These are phyloP conservation scores for Belonocnema kinseyi DNA, from an alignment of 1,140 invertebrate species.

Conservation along the genomic window DNA sequence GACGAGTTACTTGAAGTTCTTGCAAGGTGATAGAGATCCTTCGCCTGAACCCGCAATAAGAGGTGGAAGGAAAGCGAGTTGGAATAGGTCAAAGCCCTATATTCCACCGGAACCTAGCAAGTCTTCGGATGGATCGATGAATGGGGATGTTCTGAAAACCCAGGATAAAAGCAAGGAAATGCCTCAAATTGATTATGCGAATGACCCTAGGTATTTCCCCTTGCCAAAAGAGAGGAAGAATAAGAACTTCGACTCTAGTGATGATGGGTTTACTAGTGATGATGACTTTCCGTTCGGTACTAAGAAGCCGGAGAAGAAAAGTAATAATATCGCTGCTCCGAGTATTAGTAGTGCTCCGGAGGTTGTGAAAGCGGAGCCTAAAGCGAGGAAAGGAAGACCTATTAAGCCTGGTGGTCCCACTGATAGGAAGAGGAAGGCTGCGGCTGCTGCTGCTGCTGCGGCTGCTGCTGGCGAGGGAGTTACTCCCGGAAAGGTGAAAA, in stretches of 20 bases:
- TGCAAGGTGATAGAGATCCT: conserved; percentile 87
- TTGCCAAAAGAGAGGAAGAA: conserved; percentile 83
- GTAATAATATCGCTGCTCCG: conserved; percentile 41
- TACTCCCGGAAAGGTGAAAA: conserved; percentile 44
- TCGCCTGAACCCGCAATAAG: conserved; percentile 83
- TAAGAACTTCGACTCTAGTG: conserved; percentile 81
- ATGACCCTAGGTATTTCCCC: conserved; percentile 85
- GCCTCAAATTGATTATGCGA: conserved; percentile 71
- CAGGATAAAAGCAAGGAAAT: conserved; percentile 60
- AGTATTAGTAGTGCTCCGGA: conserved; percentile 54
- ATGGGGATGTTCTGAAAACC: conserved; percentile 46
- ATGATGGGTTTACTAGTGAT: conserved; percentile 80
- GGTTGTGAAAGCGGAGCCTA: conserved; percentile 56
- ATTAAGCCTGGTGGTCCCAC: conserved; percentile 72
- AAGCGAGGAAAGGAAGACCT: conserved; percentile 70
- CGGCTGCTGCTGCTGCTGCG: conserved; percentile 72
- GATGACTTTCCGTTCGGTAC: conserved; percentile 80
- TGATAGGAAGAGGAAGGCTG: conserved; percentile 75
- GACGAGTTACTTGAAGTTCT: conserved; percentile 89
- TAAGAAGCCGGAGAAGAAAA: conserved; percentile 67
- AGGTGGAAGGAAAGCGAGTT: conserved; percentile 80
- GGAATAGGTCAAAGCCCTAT: conserved; percentile 77
- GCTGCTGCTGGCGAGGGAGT: conserved; percentile 58
- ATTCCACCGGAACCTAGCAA: conserved; percentile 60
- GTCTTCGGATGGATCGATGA: conserved; percentile 48